Evolutionary conservation across 1,140 invertebrate genomes (phyloP), one percentile per base, ranked within the genome.

Genomic region (Anoplolepis gracilipes): DNA sequence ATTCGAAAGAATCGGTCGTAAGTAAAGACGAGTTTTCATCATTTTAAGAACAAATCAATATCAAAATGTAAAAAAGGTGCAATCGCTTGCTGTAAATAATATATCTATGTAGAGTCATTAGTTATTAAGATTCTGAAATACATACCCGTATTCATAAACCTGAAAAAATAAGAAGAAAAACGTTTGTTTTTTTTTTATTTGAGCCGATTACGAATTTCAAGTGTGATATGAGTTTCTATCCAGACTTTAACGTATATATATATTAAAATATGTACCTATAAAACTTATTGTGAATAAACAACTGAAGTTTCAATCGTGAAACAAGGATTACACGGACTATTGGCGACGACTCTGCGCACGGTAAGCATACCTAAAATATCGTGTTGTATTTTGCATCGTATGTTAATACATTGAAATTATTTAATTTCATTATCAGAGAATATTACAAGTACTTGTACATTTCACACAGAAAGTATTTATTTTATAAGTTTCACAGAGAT

Each of bases 251-350:
- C 36, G 36, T 53, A 36, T 61, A 69, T 53, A 82, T 22, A 82
- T 33, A 42, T 73, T 30, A 53, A 59, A 42, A 19, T 70, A 28
- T 79, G 67, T 33, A 72, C 46, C 49, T 65, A 70, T 39, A 36
- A 73, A 73, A 82, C 53, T 72, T 36, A n/a, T 25, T 25, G 65
- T 73, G 67, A 72, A 72, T 59, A 28, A 72, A n/a, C 53, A 61
- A 72, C 30, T 55, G 19, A 79, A 79, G 64, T 79, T 46, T 69
- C 64, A 69, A 49, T 36, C 55, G 59, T 25, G 49, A 82, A 59
- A 81, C 78, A 73, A 59, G 78, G 78, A 82, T 82, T 82, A 82
- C 67, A 67, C 42, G 67, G 36, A 72, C n/a, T n/a, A n/a, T 72
- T 36, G 53, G 53, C 67, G 22, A 42, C 76, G n/a, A 28, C 53